Evolutionary conservation across 2,888 invertebrate species (phyloP), one percentile per base, ranked within the genome.

Genomic region (Lithophane semibrunnea): DNA sequence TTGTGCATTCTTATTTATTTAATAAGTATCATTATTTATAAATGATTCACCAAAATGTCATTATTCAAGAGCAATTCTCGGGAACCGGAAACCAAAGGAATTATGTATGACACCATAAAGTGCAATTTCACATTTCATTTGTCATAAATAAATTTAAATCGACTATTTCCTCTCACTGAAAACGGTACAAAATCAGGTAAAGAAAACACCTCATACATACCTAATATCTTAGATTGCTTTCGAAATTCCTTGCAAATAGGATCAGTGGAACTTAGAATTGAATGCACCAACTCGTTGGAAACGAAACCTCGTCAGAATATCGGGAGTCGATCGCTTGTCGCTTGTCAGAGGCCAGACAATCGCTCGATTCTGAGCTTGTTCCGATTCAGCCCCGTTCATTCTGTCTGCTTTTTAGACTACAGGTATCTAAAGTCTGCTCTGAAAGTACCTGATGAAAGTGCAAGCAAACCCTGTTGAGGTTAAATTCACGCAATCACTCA

Each of bases 271-370:
- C 75, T 75, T 80, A 66, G 77, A 86, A 83, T 86, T 83, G 84
- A 86, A 83, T 85, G 84, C 80, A 73, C 24, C 44, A 68, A 68
- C 77, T 86, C 24, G 82, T 74, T 86, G 63, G 65, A 54, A 86
- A 74, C 86, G 72, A 80, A 85, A 72, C 72, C 79, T 85, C 69
- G 75, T 80, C 80, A 74, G 84, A 86, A 81, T 84, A 85, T 86
- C 84, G n/a, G 74, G 70, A 86, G 42, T 65, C 83, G 75, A 86
- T 84, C 86, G 72, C 67, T 61, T 74, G 86, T 86, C 69, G 79
- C 72, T 70, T 72, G 80, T 83, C 74, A 75, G 44, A 49, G 73
- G 63, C 68, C 37, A 77, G 80, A 82, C 87, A 82, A 85, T 82
- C 68, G 54, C 56, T 63, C 7, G 67, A 60, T 64, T 24, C 37